These are phyloP conservation scores for Drosophila teissieri DNA, from an alignment of 1,140 invertebrate genomes.

Conservation along the genomic window DNA sequence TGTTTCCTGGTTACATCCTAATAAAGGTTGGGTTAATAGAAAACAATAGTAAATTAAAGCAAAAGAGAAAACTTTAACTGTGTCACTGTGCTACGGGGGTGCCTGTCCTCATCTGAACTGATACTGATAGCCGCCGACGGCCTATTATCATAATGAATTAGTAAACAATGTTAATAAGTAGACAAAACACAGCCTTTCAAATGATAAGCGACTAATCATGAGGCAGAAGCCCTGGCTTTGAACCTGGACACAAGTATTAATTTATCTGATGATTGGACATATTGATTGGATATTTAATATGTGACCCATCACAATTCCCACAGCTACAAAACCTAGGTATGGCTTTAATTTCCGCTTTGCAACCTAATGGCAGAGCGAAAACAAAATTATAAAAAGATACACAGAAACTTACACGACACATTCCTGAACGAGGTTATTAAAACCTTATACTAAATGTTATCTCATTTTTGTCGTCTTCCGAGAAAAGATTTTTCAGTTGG, in stretches of 20 bases:
- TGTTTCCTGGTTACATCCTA: too few relatives aligned
- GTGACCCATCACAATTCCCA: too few relatives aligned
- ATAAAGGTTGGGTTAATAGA: too few relatives aligned
- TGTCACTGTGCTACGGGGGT: not conserved
- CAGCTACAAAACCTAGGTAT: too few relatives aligned
- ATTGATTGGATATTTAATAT: slow-evolving; percentile 1
- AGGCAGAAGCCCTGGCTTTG: slow-evolving; percentile 1
- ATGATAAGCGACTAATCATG: slow-evolving; percentile 62
- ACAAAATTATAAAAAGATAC: too few relatives aligned
- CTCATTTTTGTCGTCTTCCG: too few relatives aligned
- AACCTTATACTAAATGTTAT: too few relatives aligned
- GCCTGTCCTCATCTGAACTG: slow-evolving; percentile 29
- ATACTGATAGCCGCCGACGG: slow-evolving; percentile 31
- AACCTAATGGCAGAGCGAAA: not conserved
- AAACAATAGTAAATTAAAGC: too few relatives aligned
- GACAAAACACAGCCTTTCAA: slow-evolving; percentile 37
- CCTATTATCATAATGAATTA: slow-evolving; percentile 57
- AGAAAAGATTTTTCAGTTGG: too few relatives aligned
- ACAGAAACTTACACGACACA: too few relatives aligned
- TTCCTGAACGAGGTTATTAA: too few relatives aligned
- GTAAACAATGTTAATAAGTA: slow-evolving; percentile 58
- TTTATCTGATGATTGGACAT: slow-evolving; percentile 1
- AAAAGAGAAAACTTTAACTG: too few relatives aligned
- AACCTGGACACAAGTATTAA: not conserved
- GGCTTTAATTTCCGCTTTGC: not conserved